Conservation (phyloP, 2,797 vertebrate species). For the Anguilla obscura region DNA sequence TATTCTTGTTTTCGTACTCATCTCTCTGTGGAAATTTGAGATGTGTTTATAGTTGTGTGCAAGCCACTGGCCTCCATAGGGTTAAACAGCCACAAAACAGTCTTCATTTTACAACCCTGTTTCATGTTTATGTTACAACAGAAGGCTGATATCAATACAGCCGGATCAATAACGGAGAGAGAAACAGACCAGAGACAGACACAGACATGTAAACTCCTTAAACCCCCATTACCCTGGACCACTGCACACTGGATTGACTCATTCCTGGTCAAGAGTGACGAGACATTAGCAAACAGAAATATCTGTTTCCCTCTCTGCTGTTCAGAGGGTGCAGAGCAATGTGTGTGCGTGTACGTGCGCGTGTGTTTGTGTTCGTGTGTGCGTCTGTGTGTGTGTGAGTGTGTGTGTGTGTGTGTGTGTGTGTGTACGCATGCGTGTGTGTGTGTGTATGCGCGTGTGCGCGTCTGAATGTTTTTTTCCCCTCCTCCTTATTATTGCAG, state of each 20-base stretch:
- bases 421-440: not conserved
- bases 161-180: constrained; percentile 28
- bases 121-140: constrained; percentile 27
- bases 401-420: not conserved
- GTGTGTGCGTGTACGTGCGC: not conserved
- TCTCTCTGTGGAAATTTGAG: not conserved
- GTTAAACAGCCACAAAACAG: constrained; percentile 20
- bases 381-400: constrained; percentile 3
- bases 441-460: not conserved
- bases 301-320: constrained; percentile 13
- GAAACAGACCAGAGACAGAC: constrained; percentile 11
- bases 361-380: not conserved
- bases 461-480: constrained; percentile 49
- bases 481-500: constrained; percentile 80
- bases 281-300: constrained; percentile 27
- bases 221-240: constrained; percentile 20
- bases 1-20: not conserved
- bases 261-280: constrained; percentile 21
- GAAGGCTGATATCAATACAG: constrained; percentile 24
- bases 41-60: not conserved
- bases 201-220: constrained; percentile 21
- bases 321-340: not conserved
- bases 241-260: constrained; percentile 29
- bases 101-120: constrained; percentile 9
- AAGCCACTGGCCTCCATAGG: not conserved